These are phyloP conservation scores for Aphaenogaster ashmeadi DNA, from an alignment of 1,140 invertebrate species.

Conservation along the genomic window DNA sequence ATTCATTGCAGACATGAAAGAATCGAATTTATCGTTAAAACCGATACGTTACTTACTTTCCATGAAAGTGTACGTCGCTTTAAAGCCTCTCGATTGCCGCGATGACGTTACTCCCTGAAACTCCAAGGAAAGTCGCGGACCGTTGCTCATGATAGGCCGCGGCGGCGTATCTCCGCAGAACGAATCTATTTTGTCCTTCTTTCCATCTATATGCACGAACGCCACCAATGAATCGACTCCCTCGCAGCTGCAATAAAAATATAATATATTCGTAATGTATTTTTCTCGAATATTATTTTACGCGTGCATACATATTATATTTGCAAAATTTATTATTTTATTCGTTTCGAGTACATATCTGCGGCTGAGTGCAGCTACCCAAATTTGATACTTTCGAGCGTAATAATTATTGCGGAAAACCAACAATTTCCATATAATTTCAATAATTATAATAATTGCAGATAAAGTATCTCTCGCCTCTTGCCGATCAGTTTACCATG, in stretches of 20 bases:
- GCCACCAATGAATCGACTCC: conserved; percentile 92
- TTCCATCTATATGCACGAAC: conserved; percentile 92
- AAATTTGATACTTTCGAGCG: conserved; percentile 44
- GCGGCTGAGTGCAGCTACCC: neutral
- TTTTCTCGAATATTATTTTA: neutral
- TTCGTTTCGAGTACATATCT: conserved; percentile 22
- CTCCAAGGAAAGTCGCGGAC: conserved; percentile 93
- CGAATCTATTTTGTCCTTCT: conserved; percentile 93
- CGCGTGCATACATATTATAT: neutral
- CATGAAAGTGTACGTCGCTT: conserved; percentile 94
- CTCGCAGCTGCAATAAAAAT: conserved; percentile 89
- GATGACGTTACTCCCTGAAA: conserved; percentile 92
- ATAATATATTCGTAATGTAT: neutral
- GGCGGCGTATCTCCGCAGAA: conserved; percentile 94
- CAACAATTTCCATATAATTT: conserved; percentile 58
- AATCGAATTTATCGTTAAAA: conserved; percentile 4
- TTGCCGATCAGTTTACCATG: neutral
- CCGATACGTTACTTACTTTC: conserved; percentile 91
- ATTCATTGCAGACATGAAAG: neutral
- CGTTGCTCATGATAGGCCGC: conserved; percentile 96
- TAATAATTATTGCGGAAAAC: conserved; percentile 54
- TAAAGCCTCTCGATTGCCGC: conserved; percentile 93
- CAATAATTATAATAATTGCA: conserved; percentile 52
- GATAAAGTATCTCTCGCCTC: conserved; percentile 36
- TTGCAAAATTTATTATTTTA: conserved; percentile 30